A percentile compares a stretch with the other conserved stretches of the same genome.
These are phyloP conservation scores for Oreohelix idahoensis DNA, from an alignment of 1,140 invertebrate genomes.

Conservation along the genomic window DNA sequence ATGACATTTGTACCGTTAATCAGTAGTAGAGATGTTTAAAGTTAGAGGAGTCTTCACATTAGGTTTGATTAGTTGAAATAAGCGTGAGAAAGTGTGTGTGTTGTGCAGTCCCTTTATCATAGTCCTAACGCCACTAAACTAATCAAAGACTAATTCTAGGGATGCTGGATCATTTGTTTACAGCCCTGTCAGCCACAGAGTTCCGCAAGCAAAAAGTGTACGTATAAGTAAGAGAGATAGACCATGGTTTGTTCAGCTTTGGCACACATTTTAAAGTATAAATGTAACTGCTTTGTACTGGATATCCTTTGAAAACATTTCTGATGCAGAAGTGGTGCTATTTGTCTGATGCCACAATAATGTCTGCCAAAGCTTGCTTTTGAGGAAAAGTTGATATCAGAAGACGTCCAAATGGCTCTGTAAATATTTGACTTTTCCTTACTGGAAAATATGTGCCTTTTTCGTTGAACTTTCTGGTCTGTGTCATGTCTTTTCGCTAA, in stretches of 20 bases:
- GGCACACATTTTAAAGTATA: constrained; percentile 19
- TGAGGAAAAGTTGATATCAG: not conserved
- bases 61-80: too few species aligned
- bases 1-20: too few species aligned
- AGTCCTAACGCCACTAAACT: constrained; percentile 49
- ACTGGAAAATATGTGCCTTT: constrained; percentile 5
- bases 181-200: constrained; percentile 18
- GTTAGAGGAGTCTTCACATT: too few species aligned
- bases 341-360: not conserved
- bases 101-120: not conserved
- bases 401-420: not conserved
- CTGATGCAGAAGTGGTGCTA: too few species aligned
- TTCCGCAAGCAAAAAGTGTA: constrained; percentile 20
- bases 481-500: not conserved
- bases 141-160: constrained; percentile 70
- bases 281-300: too few species aligned
- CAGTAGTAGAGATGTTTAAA: too few species aligned
- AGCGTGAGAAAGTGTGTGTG: not conserved
- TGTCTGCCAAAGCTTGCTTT: not conserved
- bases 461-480: not conserved
- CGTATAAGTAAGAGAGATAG: constrained; percentile 24
- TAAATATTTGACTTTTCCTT: not conserved
- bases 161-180: constrained; percentile 40
- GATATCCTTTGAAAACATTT: too few species aligned
- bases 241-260: constrained; percentile 19